Base-by-base conservation (phyloP, 1,140 invertebrate genomes). In the Drosophila saltans region DNA sequence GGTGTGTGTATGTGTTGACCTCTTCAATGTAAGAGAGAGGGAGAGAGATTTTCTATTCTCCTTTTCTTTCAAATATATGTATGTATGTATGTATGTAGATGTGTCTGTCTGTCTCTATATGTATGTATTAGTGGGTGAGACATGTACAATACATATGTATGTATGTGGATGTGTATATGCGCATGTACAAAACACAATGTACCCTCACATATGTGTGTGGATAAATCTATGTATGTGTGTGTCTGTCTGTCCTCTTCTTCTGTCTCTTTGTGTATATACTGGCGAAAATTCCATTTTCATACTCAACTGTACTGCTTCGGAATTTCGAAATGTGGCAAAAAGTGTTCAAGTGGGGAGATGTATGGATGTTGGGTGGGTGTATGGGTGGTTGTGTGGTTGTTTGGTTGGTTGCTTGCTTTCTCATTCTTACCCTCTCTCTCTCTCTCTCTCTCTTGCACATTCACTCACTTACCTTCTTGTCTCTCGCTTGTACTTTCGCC, bases 291-390 rank as follows among this genome's bases (percentile, higher is more conserved):
- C 80, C 83, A 88, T 88, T 88, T 77, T 79, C 83, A 88, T 86
- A 86, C 83, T 88, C 83, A 86, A 86, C 83, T 86, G 83, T 86
- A 86, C 83, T 86, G 83, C 84, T 79, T 67, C 77, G 83, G 83
- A 86, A 86, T 86, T 52, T 86, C 77, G 80, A 86, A 83, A 77
- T 86, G 69, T 78, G 45, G 80, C 82, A 73, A 86, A 83, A 76
- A 81, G 76, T 83, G 76, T 83, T 83, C 80, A 76, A 81, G 75
- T 69, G 71, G 73, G 41, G 65, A 77, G 72, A 65, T 56, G 63
- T 75, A 66, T 65, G 40, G 41, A 45, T 6, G 45, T 55, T 24
- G 28, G 21, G 9, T 67, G 45, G 30, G 30, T 11, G 30, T 16
- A 5, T 33, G 16, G 60, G 7, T 61, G 59, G 21, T 57, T n/a